Base-by-base conservation (phyloP, 2,113 vertebrate species). In the Dromaius novaehollandiae region DNA sequence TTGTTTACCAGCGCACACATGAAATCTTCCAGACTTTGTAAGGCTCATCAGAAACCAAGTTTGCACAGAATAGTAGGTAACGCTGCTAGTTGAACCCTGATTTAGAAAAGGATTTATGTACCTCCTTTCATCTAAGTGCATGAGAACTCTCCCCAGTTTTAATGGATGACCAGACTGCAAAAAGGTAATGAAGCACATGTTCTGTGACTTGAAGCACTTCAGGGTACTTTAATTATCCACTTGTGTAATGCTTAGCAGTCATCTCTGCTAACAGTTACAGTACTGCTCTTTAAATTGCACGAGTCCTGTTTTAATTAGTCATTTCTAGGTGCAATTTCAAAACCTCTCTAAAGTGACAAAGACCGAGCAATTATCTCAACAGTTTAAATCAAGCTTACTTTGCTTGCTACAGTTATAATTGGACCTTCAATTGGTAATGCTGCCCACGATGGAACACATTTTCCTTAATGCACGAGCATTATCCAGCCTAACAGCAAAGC, bases 191-290 rank as follows among this genome's bases (percentile, higher is more conserved):
- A 96, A 96, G 58, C 34, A 82, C 65, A 46, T 22, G 19, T 70
- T 95, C 17, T 34, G 44, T 83, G 79, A 95, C 77, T 50, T 78
- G 71, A 34, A 81, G 40, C 50, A 88, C 82, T 95, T 85, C 38
- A 19, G 56, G 86, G 61, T 13, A 60, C 30, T 77, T 90, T 26
- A 88, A 80, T 92, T 95, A 90, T 1, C 11, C 19, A 69, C 22
- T 53, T 60, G 26, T 4, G 10, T 50, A 89, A 79, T 40, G 76
- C 50, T 73, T 91, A n/a, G 34, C 89, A 89, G 30, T 66, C 44
- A 34, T 48, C 56, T 85, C 80, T 51, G 69, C 75, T 58, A 73
- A 56, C 28, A 36, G 13, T 50, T 69, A 69, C 18, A 65, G 28
- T 88, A 83, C 24, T 58, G 71, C 63, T 66, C 15, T 80, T 83